Base-by-base conservation (phyloP, 2,797 vertebrate species). In the Enteromius viviparus region DNA sequence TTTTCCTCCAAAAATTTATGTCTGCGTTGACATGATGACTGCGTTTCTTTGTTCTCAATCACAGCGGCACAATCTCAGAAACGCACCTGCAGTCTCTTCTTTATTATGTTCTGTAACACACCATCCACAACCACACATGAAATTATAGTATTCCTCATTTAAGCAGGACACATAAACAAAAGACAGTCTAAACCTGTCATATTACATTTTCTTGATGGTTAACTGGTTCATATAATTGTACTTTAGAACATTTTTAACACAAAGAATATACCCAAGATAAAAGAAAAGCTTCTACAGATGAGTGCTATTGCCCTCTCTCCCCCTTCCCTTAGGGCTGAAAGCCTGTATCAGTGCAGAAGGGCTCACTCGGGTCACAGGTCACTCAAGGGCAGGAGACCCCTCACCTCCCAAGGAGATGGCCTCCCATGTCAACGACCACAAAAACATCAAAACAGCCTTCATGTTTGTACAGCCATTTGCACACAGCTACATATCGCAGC, bases 351-450 rank as follows among this genome's bases (percentile, higher is more conserved):
- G 84, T 87, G 82, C 91, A 94, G 92, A 93, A 93, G 90, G 10
- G 90, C 92, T 94, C 91, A 90, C 87, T 86, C 90, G 93, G 95
- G 95, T 96, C 95, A 95, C 89, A 93, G 85, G 91, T 94, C 95
- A 94, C 93, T 93, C 92, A 90, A 92, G 91, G 94, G 93, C 92
- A 94, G 91, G 93, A 95, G 94, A 95, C 93, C 89, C 86, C 88
- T 89, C 88, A 89, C 87, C 89, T 89, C 88, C 87, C 84, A 91
- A 87, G 86, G 87, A 91, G 88, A 88, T 76, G 86, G 88, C 86
- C 85, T 89, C 86, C 81, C 82, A 87, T 89, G 87, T 90, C 88
- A 90, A 84, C 86, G 81, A 85, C 69, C 88, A 90, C 89, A 89
- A 89, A 88, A 89, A 91, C 90, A 90, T 91, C 88, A 89, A 90